A percentile compares a stretch with the other conserved stretches of the same genome.
Evolutionary conservation across 2,113 vertebrate species (phyloP).

Genomic region (Anser brachyrhynchus): DNA sequence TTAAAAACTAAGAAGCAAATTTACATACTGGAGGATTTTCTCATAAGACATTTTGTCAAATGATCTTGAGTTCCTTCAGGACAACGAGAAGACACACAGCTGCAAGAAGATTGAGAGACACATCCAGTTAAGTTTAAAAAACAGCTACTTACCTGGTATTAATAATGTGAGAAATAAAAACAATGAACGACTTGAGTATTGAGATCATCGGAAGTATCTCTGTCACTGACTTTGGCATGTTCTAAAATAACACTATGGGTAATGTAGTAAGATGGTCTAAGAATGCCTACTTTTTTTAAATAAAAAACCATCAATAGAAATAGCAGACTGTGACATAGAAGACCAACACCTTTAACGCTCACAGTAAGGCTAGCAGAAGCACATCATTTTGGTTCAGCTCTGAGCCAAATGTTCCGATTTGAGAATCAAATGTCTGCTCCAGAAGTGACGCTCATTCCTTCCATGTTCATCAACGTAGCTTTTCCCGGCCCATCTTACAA

Average conservation of each 20-base stretch:
- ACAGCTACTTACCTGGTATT: not conserved
- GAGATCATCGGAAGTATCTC: not conserved
- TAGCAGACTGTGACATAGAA: not conserved
- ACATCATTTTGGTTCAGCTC: not conserved
- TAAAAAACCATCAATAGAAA: not conserved
- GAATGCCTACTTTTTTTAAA: not conserved
- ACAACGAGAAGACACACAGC: not conserved
- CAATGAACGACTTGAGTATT: not conserved
- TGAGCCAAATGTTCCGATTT: not conserved
- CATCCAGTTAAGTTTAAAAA: not conserved
- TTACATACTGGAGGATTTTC: not conserved
- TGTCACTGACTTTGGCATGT: not conserved
- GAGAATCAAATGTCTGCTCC: not conserved
- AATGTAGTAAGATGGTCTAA: not conserved
- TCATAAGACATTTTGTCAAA: not conserved
- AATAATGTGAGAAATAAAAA: not conserved
- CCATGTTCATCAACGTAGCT: fast-evolving
- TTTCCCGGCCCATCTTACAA: not conserved
- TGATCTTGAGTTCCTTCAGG: not conserved
- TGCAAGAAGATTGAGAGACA: not conserved
- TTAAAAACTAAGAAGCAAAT: not conserved
- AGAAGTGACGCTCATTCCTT: not conserved
- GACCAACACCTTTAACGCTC: not conserved
- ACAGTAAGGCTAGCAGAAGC: not conserved
- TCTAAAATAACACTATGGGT: not conserved